These are phyloP conservation scores for Platorchestia sp. DNA, from an alignment of 1,140 invertebrate genomes.

Conservation along the genomic window DNA sequence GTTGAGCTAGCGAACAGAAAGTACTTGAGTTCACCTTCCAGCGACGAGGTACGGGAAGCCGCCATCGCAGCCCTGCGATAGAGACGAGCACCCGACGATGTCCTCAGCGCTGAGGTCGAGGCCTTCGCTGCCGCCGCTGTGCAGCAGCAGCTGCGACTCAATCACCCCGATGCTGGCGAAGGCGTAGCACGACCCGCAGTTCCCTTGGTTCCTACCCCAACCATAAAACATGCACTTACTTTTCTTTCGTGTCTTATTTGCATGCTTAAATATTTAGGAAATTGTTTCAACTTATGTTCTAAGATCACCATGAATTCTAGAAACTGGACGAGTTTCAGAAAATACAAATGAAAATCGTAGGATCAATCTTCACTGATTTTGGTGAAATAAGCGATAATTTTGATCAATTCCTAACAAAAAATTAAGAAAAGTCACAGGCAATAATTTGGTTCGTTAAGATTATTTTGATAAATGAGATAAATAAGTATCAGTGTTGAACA, in stretches of 20 bases:
- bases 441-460: too few species aligned
- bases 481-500: too few species aligned
- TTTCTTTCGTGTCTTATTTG: too few species aligned
- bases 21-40: slow-evolving; percentile 70
- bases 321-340: too few species aligned
- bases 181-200: slow-evolving; percentile 75
- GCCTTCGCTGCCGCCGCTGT: slow-evolving; percentile 71
- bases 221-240: background rate
- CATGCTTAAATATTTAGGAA: too few species aligned
- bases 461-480: too few species aligned
- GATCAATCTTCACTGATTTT: too few species aligned
- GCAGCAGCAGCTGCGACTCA: slow-evolving; percentile 72
- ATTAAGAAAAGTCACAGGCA: too few species aligned
- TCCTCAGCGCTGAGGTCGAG: slow-evolving; percentile 74
- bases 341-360: too few species aligned
- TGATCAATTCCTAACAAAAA: too few species aligned
- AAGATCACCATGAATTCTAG: background rate
- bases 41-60: slow-evolving; percentile 75
- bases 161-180: slow-evolving; percentile 74
- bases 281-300: background rate
- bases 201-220: slow-evolving; percentile 68
- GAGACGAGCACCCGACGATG: slow-evolving; percentile 74
- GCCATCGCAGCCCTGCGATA: slow-evolving; percentile 74
- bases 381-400: too few species aligned
- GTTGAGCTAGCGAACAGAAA: too few species aligned